Base-by-base conservation (phyloP, 1,140 invertebrate species). In the Oncopeltus fasciatus region DNA sequence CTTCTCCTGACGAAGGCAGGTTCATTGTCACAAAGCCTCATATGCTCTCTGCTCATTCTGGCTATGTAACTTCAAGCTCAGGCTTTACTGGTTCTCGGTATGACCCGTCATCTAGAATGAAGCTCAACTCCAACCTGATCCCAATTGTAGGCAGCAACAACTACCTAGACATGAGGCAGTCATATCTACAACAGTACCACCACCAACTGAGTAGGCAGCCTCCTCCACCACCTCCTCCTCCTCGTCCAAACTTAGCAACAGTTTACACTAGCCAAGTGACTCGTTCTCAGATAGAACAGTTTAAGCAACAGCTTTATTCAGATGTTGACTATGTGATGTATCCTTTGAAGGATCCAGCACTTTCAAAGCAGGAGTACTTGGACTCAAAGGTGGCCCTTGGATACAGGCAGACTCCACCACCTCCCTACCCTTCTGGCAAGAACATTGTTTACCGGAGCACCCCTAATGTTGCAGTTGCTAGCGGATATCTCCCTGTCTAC, bases 241-340 rank as follows among this genome's bases (percentile, higher is more conserved):
- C 79, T 18, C 64, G 64, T 46, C 67, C 67, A 43, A 67, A 66
- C 53, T 64, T 70, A 1, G 64, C 69, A 11, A 66, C 70, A 46
- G 60, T 71, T 60, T 68, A 68, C 68, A 59, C 68, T 61, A 66
- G 67, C 60, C 57, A 67, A 60, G 57, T 68, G 21, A 63, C 68
- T 44, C 57, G 65, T 43, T 59, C 65, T 62, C 87, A 89, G 65
- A 84, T 90, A 58, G 85, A 88, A 66, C 83, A 88, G 64, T 92
- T 89, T 67, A 85, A 90, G 68, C 87, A 89, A 68, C 88, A 92
- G 68, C 77, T 92, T 18, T 90, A 89, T 66, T 91, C 88, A 38
- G 89, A 92, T 68, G 87, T 89, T 4, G 89, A 93, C 71, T 93
- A 90, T 69, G 89, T 92, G 0, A 88, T 92, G 70, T 93, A 91